Percentiles rank a stretch among this genome's conserved stretches.
These are phyloP conservation scores for Drosophila planitibia DNA, from an alignment of 2,888 invertebrate species.

Conservation along the genomic window DNA sequence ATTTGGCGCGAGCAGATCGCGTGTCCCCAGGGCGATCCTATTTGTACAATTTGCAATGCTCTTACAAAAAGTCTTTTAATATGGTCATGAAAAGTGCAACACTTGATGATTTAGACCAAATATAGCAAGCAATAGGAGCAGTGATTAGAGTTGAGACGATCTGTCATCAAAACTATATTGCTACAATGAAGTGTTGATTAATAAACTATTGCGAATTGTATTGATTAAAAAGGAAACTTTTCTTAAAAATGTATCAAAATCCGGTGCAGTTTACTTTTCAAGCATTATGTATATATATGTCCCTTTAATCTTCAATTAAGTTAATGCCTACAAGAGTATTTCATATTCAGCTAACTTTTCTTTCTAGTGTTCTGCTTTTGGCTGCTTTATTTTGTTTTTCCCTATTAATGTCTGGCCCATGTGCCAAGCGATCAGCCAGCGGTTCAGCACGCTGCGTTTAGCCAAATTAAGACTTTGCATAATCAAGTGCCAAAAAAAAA, in stretches of 20 bases:
- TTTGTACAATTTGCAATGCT: conserved; percentile 14
- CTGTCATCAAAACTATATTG: background rate
- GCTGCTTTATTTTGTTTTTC: conserved; percentile 19
- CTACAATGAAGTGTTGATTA: no score
- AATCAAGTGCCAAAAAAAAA: conserved; percentile 58
- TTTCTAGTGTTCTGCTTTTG: background rate
- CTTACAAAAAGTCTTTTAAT: conserved; percentile 3
- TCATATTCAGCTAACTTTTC: background rate
- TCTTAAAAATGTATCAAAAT: background rate
- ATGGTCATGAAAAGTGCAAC: background rate
- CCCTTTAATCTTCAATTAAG: background rate
- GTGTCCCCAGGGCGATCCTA: conserved; percentile 48
- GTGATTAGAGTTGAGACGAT: background rate
- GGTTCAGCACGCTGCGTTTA: conserved; percentile 21
- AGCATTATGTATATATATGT: background rate
- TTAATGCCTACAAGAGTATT: conserved; percentile 2
- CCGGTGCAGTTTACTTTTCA: background rate
- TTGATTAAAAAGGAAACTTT: background rate
- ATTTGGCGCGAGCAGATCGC: conserved; percentile 71
- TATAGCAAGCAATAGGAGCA: background rate
- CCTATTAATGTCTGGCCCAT: conserved; percentile 38
- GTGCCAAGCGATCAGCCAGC: conserved; percentile 29
- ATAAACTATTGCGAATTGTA: no score
- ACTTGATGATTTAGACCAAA: no score
- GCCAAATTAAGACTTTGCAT: conserved; percentile 76